Conservation (phyloP, 2,113 vertebrate species). For the Morone saxatilis region DNA sequence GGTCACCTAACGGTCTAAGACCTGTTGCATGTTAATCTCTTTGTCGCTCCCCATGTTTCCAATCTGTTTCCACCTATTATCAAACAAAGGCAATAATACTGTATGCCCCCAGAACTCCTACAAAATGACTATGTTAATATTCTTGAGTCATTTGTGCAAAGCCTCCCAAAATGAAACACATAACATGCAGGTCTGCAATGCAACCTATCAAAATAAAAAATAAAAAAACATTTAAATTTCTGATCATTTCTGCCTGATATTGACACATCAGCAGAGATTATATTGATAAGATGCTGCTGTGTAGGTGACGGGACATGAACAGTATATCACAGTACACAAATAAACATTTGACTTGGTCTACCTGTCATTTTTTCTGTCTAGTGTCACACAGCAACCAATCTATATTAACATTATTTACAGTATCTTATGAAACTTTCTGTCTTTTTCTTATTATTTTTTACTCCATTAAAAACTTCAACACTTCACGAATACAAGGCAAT, state of each 20-base stretch:
- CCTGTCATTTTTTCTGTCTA: neutral
- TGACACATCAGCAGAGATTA: neutral
- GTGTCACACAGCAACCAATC: neutral
- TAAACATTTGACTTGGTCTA: neutral
- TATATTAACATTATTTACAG: neutral
- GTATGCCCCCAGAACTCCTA: no score
- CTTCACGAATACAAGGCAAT: neutral
- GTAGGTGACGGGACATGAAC: neutral
- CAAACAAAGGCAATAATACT: neutral
- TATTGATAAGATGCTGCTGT: neutral
- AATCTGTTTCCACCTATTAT: neutral
- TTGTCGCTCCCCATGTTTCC: neutral
- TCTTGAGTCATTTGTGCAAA: neutral
- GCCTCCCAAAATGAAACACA: neutral
- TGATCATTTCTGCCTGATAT: neutral
- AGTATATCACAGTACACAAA: neutral
- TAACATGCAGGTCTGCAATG: neutral
- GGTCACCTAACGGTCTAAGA: neutral
- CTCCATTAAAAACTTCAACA: neutral
- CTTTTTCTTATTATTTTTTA: neutral
- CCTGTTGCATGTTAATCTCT: neutral
- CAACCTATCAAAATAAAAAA: neutral
- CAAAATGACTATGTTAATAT: neutral
- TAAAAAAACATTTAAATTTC: neutral
- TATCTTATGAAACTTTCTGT: neutral